These are phyloP conservation scores for Cinclus mexicanus DNA, from an alignment of 2,113 vertebrate genomes.

Conservation along the genomic window DNA sequence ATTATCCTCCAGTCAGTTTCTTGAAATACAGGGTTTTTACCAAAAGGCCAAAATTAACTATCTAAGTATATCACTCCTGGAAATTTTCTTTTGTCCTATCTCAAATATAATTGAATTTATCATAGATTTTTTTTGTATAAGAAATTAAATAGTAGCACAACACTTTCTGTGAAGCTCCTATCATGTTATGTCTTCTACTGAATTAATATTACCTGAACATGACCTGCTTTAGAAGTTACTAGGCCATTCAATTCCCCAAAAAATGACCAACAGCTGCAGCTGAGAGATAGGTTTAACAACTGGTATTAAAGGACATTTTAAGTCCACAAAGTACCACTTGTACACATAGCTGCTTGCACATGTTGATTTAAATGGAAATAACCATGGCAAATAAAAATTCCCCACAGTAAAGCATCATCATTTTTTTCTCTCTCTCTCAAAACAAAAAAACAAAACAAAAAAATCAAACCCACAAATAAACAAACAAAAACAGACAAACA, in stretches of 20 bases:
- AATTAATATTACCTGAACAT: not conserved
- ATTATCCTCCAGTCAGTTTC: not conserved
- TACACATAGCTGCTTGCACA: not conserved
- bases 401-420: not conserved
- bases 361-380: not conserved
- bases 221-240: not conserved
- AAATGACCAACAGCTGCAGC: not conserved
- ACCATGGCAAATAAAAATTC: not conserved
- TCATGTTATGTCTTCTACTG: not conserved
- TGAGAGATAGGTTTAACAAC: not conserved
- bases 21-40: not conserved
- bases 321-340: not conserved
- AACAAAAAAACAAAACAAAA: not conserved
- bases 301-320: not conserved
- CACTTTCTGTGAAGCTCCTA: not conserved
- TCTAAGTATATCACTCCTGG: not conserved
- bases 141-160: not conserved
- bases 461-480: too few species aligned
- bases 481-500: too few species aligned
- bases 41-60: not conserved
- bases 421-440: not conserved
- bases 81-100: not conserved
- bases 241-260: not conserved
- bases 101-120: not conserved
- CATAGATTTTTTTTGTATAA: not conserved